phyloP scores from a whole-genome alignment of 2,113 vertebrate genomes.

The Bostrychus sinensis region DNA sequence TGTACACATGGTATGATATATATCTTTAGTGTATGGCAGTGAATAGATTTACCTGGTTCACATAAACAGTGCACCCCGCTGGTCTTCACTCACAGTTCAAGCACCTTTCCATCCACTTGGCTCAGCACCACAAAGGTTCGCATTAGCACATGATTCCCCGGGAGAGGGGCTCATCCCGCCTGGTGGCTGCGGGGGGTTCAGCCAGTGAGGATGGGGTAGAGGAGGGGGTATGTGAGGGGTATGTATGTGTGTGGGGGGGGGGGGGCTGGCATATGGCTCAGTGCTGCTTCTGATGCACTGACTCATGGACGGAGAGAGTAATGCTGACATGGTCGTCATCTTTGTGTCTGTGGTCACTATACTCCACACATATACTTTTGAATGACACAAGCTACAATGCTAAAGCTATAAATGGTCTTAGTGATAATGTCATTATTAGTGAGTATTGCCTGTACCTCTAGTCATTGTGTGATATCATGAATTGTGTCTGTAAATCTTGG shows the following conservation, averaged over 20 bases:
- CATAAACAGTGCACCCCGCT: constrained; percentile 1
- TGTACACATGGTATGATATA: not conserved
- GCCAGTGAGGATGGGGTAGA: not conserved
- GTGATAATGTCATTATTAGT: too few species aligned
- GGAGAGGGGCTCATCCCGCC: constrained; percentile 58
- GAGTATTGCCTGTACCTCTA: too few species aligned
- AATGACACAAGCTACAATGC: not conserved
- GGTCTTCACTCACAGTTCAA: constrained; percentile 16
- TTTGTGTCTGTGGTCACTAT: not conserved
- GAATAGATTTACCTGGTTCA: constrained; percentile 14
- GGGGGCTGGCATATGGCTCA: constrained; percentile 72
- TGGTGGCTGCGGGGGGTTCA: constrained; percentile 66
- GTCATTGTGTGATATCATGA: too few species aligned
- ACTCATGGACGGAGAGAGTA: constrained; percentile 43
- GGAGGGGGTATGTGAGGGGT: not conserved
- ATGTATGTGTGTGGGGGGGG: not conserved
- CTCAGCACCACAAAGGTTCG: constrained; percentile 68
- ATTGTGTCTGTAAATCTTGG: too few species aligned
- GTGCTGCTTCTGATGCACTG: constrained; percentile 55
- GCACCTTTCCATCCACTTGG: constrained; percentile 54
- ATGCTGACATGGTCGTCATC: constrained; percentile 27
- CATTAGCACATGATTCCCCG: constrained; percentile 71
- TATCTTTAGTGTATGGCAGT: not conserved
- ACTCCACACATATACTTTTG: not conserved
- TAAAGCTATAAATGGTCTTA: not conserved